These are phyloP conservation scores for Acromyrmex echinatior DNA, from an alignment of 1,140 invertebrate genomes.

Conservation along the genomic window DNA sequence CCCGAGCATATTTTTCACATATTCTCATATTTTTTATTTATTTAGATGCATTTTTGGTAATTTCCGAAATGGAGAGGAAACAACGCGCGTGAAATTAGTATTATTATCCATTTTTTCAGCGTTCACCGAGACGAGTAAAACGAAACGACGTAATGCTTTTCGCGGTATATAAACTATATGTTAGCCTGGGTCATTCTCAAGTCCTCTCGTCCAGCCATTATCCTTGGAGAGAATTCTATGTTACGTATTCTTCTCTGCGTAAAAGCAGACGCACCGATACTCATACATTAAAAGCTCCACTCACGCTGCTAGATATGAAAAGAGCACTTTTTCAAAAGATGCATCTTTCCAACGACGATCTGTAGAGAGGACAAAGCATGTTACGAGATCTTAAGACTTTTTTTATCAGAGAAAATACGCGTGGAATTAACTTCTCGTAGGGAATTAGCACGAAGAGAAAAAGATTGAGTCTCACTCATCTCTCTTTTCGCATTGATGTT, in stretches of 20 bases:
- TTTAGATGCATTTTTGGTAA: slow-evolving; percentile 1
- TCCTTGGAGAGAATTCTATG: slow-evolving; percentile 32
- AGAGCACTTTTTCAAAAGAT: not conserved
- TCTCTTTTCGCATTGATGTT: too few relatives aligned
- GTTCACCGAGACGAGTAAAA: not conserved
- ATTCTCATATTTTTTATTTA: not conserved
- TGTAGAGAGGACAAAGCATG: slow-evolving; percentile 5
- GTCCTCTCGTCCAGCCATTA: slow-evolving; percentile 29
- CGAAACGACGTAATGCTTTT: not conserved
- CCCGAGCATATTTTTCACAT: too few relatives aligned
- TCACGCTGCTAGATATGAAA: not conserved
- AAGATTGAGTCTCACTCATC: not conserved
- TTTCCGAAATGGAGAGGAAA: not conserved
- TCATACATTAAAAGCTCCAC: not conserved
- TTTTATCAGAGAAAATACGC: not conserved
- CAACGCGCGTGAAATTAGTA: slow-evolving; percentile 20
- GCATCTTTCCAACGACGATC: not conserved
- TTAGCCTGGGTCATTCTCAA: slow-evolving; percentile 1
- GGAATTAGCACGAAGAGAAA: not conserved
- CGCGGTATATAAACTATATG: not conserved
- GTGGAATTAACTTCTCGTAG: not conserved
- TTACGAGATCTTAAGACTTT: slow-evolving; percentile 14
- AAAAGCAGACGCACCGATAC: slow-evolving; percentile 9
- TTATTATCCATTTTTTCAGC: not conserved
- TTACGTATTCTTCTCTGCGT: slow-evolving; percentile 1